phyloP scores from a whole-genome alignment of 2,888 invertebrate species.

The Nysson spinosus region DNA sequence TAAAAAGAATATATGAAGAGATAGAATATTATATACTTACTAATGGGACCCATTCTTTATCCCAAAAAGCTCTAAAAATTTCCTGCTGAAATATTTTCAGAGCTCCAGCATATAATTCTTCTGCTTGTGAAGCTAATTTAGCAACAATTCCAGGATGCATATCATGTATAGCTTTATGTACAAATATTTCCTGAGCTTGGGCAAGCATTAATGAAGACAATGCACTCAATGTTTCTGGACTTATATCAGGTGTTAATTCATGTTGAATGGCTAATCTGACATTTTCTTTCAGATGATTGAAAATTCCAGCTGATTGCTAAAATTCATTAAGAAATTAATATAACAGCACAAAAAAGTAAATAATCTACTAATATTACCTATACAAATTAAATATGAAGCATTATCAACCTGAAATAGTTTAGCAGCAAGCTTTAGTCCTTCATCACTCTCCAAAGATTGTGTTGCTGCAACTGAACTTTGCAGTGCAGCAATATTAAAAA shows the following conservation, averaged over 20 bases:
- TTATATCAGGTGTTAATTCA: conserved; percentile 97
- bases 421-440: conserved; percentile 94
- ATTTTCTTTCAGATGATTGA: conserved; percentile 88
- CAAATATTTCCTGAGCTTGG: conserved; percentile 98
- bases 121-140: conserved; percentile 93
- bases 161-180: conserved; percentile 94
- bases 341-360: neutral
- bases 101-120: conserved; percentile 96
- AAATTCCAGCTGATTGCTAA: conserved; percentile 94
- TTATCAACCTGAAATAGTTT: conserved; percentile 90
- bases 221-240: conserved; percentile 93
- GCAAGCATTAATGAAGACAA: conserved; percentile 95
- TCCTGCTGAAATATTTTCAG: conserved; percentile 92
- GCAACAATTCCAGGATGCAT: conserved; percentile 97
- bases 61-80: conserved; percentile 89
- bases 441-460: conserved; percentile 93
- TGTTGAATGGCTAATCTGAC: conserved; percentile 91
- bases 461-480: conserved; percentile 92
- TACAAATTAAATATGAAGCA: conserved; percentile 4
- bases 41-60: conserved; percentile 89
- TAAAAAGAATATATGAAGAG: neutral
- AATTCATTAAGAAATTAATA: conserved; percentile 10
- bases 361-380: neutral
- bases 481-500: conserved; percentile 97
- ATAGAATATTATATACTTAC: conserved; percentile 77